phyloP scores from a whole-genome alignment of 2,888 invertebrate species.

The Parnassius apollo region DNA sequence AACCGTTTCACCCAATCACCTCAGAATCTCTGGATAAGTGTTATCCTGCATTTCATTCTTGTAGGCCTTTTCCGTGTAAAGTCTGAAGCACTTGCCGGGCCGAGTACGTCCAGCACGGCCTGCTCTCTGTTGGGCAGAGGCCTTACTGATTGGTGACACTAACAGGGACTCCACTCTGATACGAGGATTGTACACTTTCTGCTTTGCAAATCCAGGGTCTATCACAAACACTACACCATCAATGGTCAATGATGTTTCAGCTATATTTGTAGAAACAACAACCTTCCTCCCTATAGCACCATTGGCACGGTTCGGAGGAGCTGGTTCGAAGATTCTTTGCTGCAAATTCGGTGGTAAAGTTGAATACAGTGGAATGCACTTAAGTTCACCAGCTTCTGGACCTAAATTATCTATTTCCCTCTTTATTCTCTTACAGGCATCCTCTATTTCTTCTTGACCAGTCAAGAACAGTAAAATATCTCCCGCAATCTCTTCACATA shows the following conservation, averaged over 20 bases:
- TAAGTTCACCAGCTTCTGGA: conserved; percentile 97
- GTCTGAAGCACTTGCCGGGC: conserved; percentile 98
- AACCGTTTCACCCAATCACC: conserved; percentile 51
- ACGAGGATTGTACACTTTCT: conserved; percentile 96
- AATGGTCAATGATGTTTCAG: conserved; percentile 99
- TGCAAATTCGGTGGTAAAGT: conserved; percentile 98
- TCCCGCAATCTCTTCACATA: conserved; percentile 95
- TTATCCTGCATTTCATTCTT: conserved; percentile 98
- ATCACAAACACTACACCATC: conserved; percentile 99
- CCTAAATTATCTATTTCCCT: conserved; percentile 97
- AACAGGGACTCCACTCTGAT: conserved; percentile 96
- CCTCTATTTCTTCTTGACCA: conserved; percentile 97
- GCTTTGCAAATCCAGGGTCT: conserved; percentile 99
- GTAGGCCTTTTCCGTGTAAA: conserved; percentile 97
- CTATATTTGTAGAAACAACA: conserved; percentile 99
- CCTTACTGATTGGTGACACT: conserved; percentile 99
- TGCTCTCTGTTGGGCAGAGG: conserved; percentile 98
- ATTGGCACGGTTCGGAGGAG: conserved; percentile 94
- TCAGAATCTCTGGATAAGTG: conserved; percentile 96
- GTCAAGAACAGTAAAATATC: conserved; percentile 94
- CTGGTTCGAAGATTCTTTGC: conserved; percentile 97
- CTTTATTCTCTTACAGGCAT: conserved; percentile 98
- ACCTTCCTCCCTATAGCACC: conserved; percentile 95
- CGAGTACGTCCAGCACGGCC: conserved; percentile 98
- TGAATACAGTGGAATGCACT: conserved; percentile 99